Conservation (phyloP, 2,888 invertebrate genomes). For the Petrolisthes manimaculis region DNA sequence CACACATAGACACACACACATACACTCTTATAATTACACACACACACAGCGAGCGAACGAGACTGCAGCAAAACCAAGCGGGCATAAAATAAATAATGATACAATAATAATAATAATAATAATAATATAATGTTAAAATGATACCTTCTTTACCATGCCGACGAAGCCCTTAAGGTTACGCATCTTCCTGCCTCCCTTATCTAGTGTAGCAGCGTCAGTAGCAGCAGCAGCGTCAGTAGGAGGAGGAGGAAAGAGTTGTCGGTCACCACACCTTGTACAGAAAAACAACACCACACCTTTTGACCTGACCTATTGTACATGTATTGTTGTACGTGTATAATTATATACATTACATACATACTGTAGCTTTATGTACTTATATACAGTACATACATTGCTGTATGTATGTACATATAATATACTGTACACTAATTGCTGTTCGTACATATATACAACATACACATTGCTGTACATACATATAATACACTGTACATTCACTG, state of each 20-base stretch:
- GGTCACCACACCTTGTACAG: not conserved
- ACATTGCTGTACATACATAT: not conserved
- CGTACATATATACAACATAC: not conserved
- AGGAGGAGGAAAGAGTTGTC: not conserved
- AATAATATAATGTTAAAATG: no score
- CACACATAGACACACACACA: not conserved
- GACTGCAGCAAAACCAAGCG: not conserved
- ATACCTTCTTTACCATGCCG: conserved; percentile 47
- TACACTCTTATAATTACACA: not conserved
- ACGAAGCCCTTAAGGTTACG: conserved; percentile 40
- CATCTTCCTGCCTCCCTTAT: conserved; percentile 33
- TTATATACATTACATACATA: not conserved
- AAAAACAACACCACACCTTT: not conserved
- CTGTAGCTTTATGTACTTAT: not conserved
- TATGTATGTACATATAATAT: not conserved
- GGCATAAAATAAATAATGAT: not conserved
- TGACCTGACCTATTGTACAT: not conserved
- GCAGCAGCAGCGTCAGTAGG: not conserved
- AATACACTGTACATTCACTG: not conserved
- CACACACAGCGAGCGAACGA: not conserved
- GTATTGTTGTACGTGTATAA: not conserved
- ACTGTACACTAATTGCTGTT: not conserved
- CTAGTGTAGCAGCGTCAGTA: not conserved
- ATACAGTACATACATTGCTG: not conserved
- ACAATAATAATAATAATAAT: not conserved